phyloP scores from a whole-genome alignment of 2,113 vertebrate species.

The Sardina pilchardus region DNA sequence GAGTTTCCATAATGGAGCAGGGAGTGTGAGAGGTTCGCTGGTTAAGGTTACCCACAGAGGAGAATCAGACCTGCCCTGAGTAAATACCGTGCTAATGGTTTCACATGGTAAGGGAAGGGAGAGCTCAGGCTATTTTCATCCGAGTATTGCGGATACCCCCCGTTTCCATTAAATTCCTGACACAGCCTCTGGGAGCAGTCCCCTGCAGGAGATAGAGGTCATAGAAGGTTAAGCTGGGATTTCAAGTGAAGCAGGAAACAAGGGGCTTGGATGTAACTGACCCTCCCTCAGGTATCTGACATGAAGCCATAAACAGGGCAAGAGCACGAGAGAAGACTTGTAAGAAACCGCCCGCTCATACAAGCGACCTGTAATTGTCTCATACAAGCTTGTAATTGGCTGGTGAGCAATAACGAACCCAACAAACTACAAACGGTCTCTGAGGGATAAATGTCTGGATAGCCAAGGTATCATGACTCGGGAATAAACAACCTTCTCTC shows the following conservation, averaged over 20 bases:
- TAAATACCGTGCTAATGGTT: conserved; percentile 66
- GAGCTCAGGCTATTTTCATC: conserved; percentile 57
- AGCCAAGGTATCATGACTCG: background rate
- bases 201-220: background rate
- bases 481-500: background rate
- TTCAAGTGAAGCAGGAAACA: background rate
- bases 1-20: conserved; percentile 16
- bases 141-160: conserved; percentile 43
- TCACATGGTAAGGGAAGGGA: conserved; percentile 42
- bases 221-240: conserved; percentile 32
- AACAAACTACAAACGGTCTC: background rate
- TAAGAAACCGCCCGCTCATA: background rate
- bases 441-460: background rate
- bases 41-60: conserved; percentile 62
- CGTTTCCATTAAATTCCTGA: conserved; percentile 52
- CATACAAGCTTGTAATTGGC: background rate
- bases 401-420: background rate
- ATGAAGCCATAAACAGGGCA: background rate
- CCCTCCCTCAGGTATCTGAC: conserved; percentile 6
- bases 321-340: background rate
- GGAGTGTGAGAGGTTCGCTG: conserved; percentile 45
- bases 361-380: background rate
- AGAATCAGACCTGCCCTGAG: conserved; percentile 59
- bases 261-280: conserved; percentile 2
- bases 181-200: conserved; percentile 16